Base-by-base conservation (phyloP, 2,113 vertebrate species). In the Morone chrysops region DNA sequence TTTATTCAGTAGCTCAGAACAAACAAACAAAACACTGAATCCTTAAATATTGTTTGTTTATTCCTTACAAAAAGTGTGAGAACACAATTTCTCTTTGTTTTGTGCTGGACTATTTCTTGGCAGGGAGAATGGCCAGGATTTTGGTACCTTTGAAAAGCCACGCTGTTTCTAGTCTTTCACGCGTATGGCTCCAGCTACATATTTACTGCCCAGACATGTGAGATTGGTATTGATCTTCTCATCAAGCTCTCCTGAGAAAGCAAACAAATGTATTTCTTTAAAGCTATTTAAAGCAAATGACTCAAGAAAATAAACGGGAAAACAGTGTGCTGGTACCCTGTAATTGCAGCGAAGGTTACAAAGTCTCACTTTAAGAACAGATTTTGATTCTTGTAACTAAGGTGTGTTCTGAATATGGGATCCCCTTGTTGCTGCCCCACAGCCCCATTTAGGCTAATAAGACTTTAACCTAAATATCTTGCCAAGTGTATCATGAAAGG, bases 371-470 rank as follows among this genome's bases (percentile, higher is more conserved):
- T 47, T 12, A 14, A 22, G 3, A 47, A 38, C 10, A 47, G 53
- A 31, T 69, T 50, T 25, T 12, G 17, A 48, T 60, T 59, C 6
- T 69, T 16, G 6, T 53, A 62, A 75, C 54, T 36, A 57, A 17
- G 12, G 1, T 66, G 36, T 50, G n/a, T 47, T 57, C 47, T 36
- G 7, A 17, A 43, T 60, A 43, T 25, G 31, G 41, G 41, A 14
- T 40, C 5, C 9, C 17, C 56, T 25, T 14, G 8, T 16, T 53
- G 17, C 18, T 25, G 57, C 43, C 20, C 8, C 18, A 72, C 51
- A 57, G 54, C 57, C 70, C 79, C 6, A 67, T 78, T 62, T 53
- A 11, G 60, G 6, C 14, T 57, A 36, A 75, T 54, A 20, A 36
- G 9, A 50, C 43, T 12, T 74, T 75, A 25, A 47, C 6, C 57